A percentile compares a stretch with the other conserved stretches of the same genome.
phyloP scores from a whole-genome alignment of 2,113 vertebrate genomes.

The Ceyx margarethae region DNA sequence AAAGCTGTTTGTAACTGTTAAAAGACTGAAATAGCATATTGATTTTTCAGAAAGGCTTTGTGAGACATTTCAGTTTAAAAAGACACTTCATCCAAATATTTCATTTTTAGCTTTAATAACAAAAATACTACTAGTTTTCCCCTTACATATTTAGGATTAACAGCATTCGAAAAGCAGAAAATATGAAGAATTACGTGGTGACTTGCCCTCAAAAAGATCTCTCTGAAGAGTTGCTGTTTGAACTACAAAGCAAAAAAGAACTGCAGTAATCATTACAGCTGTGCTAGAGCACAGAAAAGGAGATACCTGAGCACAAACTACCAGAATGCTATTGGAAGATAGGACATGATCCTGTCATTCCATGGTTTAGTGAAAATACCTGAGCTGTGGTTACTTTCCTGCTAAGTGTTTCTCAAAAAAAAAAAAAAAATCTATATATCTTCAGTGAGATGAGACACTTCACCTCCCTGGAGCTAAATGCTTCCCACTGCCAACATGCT shows the following conservation, averaged over 20 bases:
- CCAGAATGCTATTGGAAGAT: neutral
- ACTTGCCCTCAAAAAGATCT: neutral
- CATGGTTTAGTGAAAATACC: neutral
- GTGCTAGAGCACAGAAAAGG: neutral
- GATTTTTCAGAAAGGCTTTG: neutral
- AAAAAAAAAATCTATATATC: neutral
- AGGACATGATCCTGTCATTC: neutral
- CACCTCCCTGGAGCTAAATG: neutral
- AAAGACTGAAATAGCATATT: neutral
- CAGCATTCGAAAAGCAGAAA: neutral
- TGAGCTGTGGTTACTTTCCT: neutral
- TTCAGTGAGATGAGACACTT: neutral
- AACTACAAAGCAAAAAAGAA: neutral
- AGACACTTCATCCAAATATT: neutral
- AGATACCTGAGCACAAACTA: neutral
- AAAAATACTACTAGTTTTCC: neutral
- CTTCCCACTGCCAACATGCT: neutral
- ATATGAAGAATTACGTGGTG: neutral
- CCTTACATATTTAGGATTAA: neutral
- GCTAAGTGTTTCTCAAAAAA: neutral
- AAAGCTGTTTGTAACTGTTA: neutral
- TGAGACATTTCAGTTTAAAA: neutral
- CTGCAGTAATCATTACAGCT: neutral
- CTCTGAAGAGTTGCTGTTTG: neutral
- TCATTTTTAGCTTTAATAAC: neutral